Conservation (phyloP, 2,888 invertebrate genomes). For the Hedya salicella region DNA sequence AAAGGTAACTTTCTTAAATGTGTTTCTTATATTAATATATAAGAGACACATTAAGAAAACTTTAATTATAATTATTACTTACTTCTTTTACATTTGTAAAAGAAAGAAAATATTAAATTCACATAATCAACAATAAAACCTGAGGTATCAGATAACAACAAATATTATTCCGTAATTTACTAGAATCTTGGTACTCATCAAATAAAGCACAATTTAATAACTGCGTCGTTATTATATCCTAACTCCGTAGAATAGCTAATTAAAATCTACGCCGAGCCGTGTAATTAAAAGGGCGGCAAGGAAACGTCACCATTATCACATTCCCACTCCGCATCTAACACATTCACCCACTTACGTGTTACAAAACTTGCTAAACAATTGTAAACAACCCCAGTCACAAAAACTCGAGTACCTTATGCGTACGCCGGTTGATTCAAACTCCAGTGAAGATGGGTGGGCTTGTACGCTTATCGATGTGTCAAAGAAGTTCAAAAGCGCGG, state of each 20-base stretch:
- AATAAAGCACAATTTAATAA: neutral
- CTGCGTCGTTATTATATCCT: conserved; percentile 6
- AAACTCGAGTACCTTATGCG: neutral
- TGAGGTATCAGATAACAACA: neutral
- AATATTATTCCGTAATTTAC: neutral
- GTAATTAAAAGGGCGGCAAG: conserved; percentile 52
- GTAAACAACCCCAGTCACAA: conserved; percentile 59
- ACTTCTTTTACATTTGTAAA: no score
- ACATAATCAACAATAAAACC: no score
- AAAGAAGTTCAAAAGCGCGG: conserved; percentile 83
- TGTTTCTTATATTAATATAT: no score
- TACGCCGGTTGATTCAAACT: conserved; percentile 5
- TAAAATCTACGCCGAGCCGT: conserved; percentile 34
- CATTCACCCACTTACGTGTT: conserved; percentile 80
- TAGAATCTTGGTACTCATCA: neutral
- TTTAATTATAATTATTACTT: neutral
- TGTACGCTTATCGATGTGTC: conserved; percentile 78
- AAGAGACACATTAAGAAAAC: no score
- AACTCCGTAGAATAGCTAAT: conserved; percentile 32
- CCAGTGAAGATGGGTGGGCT: neutral
- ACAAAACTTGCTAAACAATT: conserved; percentile 81
- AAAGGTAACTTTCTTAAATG: no score
- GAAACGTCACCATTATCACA: conserved; percentile 74
- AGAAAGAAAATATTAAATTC: no score
- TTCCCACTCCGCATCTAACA: conserved; percentile 64